A percentile compares a stretch with the other conserved stretches of the same genome.
Evolutionary conservation across 2,888 invertebrate genomes (phyloP).

Genomic region (Rhodophaea formosa): DNA sequence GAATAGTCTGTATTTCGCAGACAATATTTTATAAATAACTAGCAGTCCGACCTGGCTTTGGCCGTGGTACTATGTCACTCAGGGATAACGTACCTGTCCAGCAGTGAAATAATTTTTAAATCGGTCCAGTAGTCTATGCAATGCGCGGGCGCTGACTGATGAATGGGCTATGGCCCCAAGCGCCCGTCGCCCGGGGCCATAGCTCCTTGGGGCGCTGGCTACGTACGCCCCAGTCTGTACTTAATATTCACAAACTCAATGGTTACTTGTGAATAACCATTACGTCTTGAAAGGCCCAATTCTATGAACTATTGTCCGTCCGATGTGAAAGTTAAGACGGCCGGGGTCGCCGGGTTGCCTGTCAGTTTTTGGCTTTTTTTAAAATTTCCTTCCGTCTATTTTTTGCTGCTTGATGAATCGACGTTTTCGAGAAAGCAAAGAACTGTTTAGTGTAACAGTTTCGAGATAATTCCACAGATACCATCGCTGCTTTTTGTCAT

Average conservation of each 20-base stretch:
- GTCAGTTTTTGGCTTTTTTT: slow-evolving; percentile 47
- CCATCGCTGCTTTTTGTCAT: slow-evolving; percentile 16
- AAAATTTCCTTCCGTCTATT: slow-evolving; percentile 37
- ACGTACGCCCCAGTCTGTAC: slow-evolving; percentile 21
- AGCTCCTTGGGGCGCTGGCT: too few relatives aligned
- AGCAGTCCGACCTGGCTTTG: too few relatives aligned
- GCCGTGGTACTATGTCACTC: too few relatives aligned
- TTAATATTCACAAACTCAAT: slow-evolving; percentile 43
- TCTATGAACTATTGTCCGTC: slow-evolving; percentile 46
- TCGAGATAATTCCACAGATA: slow-evolving; percentile 19
- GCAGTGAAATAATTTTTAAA: too few relatives aligned
- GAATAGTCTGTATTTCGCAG: too few relatives aligned
- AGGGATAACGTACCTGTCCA: too few relatives aligned
- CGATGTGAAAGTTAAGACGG: slow-evolving; percentile 51
- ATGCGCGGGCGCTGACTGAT: too few relatives aligned
- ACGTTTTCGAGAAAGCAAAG: slow-evolving; percentile 34
- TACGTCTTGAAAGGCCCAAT: slow-evolving; percentile 44
- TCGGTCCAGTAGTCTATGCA: too few relatives aligned
- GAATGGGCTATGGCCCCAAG: too few relatives aligned
- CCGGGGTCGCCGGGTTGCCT: slow-evolving; percentile 57
- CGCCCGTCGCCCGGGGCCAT: too few relatives aligned
- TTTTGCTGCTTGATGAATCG: slow-evolving; percentile 50
- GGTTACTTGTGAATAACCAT: slow-evolving; percentile 33
- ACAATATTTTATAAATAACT: too few relatives aligned
- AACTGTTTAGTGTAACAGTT: slow-evolving; percentile 24